Base-by-base conservation (phyloP, 2,797 vertebrate species). In the Erithacus rubecula region DNA sequence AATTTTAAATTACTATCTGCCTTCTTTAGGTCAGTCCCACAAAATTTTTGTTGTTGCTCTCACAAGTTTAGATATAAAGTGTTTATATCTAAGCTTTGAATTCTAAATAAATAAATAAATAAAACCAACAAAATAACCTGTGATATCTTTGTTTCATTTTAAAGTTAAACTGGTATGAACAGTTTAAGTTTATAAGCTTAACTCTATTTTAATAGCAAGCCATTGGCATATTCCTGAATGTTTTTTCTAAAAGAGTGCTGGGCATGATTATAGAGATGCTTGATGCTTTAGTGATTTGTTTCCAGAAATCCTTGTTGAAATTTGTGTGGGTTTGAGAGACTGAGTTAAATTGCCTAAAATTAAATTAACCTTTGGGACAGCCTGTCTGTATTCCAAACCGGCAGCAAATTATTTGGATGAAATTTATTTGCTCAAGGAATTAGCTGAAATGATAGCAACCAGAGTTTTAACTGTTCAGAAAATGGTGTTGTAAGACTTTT, bases 361-460 rank as follows among this genome's bases (percentile, higher is more conserved):
- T 49, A 87, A 93, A 70, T 93, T 86, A 93, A 84, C 67, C 60
- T 87, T 93, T 84, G 52, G 39, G 41, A 90, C 44, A 52, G 14
- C 37, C 63, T 88, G 39, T 87, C 44, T 81, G 27, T 89, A 67
- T 89, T 75, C 51, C 41, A 76, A 60, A 44, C 56, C 56, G 56
- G 64, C 27, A 93, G 52, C 60, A 93, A 94, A 94, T 94, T 15
- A 84, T 84, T 82, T 43, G 7, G 36, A 17, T 67, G 27, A 79
- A 82, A 89, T 90, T 76, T 92, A 63, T 87, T 93, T 95, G 32
- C 32, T 67, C 19, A 74, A 70, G 12, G 39, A 93, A 87, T 90
- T 77, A 77, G 56, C 43, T 87, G 53, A 87, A 87, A 52, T 85
- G 4, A 39, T 81, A 43, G 39, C 64, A 56, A 82, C 34, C 10